Evolutionary conservation across 1,140 invertebrate species (phyloP).

Genomic region (Lepidurus apus): DNA sequence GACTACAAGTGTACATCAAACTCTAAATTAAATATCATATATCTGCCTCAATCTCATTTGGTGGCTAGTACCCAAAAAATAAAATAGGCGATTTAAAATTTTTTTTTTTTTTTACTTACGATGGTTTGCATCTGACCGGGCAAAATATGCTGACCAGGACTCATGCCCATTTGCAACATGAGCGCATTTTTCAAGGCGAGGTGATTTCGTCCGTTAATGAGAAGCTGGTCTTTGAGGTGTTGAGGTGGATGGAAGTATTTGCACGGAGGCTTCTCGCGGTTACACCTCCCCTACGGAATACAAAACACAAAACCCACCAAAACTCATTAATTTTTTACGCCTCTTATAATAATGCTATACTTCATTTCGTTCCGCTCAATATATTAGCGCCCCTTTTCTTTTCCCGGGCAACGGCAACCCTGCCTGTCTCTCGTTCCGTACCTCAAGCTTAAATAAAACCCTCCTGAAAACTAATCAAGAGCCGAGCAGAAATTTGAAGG

Average conservation of each 20-base stretch:
- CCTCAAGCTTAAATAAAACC: too few relatives aligned
- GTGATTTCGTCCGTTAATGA: conserved; percentile 99
- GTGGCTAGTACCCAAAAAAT: neutral
- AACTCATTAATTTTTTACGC: neutral
- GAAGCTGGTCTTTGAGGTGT: conserved; percentile 97
- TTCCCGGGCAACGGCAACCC: neutral
- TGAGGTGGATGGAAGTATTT: conserved; percentile 99
- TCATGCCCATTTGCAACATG: conserved; percentile 90
- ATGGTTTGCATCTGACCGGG: conserved; percentile 82
- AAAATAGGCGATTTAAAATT: neutral
- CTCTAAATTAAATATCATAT: too few relatives aligned
- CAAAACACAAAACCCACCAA: conserved; percentile 22
- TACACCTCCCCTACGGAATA: conserved; percentile 86
- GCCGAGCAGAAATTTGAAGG: neutral
- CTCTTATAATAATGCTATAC: neutral
- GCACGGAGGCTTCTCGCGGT: conserved; percentile 98
- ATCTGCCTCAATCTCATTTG: too few relatives aligned
- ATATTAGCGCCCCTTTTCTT: neutral
- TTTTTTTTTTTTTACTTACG: conserved; percentile 60
- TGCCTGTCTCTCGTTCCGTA: neutral
- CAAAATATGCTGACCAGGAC: conserved; percentile 73
- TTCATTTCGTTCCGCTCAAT: neutral
- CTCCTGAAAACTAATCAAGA: neutral
- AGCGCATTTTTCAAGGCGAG: conserved; percentile 94
- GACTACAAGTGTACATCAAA: too few relatives aligned